Conservation (phyloP, 2,888 invertebrate genomes). For the Philonicus albiceps region DNA sequence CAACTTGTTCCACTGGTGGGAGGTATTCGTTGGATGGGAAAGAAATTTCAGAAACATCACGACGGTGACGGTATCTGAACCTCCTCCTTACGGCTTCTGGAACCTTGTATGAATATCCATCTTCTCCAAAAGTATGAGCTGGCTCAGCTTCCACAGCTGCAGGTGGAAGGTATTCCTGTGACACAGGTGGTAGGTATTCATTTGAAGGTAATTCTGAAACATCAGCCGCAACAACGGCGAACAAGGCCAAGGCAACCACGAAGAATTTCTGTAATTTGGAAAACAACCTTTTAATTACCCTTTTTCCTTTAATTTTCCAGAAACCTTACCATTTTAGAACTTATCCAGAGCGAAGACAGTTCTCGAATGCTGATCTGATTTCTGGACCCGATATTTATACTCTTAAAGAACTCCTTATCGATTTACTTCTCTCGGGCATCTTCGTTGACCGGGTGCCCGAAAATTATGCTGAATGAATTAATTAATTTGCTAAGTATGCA, state of each 20-base stretch:
- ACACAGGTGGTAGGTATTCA: constrained; percentile 18
- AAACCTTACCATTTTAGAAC: constrained; percentile 34
- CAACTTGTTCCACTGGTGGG: neutral
- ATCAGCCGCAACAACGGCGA: constrained; percentile 31
- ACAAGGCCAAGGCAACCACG: neutral
- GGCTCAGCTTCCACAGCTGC: neutral
- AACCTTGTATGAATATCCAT: constrained; percentile 17
- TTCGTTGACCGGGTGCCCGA: neutral
- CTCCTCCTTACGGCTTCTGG: neutral
- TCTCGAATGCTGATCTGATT: constrained; percentile 14
- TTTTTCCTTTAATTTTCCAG: neutral
- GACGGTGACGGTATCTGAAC: neutral
- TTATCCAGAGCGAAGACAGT: constrained; percentile 4
- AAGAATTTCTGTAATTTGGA: constrained; percentile 13
- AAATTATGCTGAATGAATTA: neutral
- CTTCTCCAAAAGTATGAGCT: neutral
- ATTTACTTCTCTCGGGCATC: neutral
- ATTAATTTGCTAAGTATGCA: neutral
- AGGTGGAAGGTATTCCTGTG: constrained; percentile 18
- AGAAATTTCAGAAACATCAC: constrained; percentile 15
- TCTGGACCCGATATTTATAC: constrained; percentile 16
- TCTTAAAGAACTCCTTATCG: constrained; percentile 5
- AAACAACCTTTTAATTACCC: neutral
- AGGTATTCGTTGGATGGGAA: constrained; percentile 28
- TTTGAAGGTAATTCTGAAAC: neutral